phyloP scores from a whole-genome alignment of 2,113 vertebrate species.

The Pluvianellus socialis region DNA sequence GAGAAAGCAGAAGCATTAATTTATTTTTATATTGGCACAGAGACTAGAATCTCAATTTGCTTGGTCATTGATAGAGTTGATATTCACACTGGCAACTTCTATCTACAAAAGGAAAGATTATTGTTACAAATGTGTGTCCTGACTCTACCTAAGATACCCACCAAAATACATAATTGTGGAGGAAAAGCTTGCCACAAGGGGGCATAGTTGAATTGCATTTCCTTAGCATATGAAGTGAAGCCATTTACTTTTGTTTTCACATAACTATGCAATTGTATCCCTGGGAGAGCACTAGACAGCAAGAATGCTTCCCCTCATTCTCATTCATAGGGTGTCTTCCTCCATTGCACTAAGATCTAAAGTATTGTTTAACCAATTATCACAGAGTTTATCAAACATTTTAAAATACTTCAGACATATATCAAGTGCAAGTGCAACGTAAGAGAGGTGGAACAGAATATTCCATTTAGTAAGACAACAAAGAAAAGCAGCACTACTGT shows the following conservation, averaged over 20 bases:
- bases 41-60: background rate
- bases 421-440: background rate
- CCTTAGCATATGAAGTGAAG: background rate
- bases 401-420: background rate
- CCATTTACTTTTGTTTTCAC: slow-evolving; percentile 36
- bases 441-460: background rate
- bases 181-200: slow-evolving; percentile 52
- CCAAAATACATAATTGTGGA: background rate
- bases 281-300: slow-evolving; percentile 39
- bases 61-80: background rate
- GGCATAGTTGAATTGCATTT: slow-evolving; percentile 65
- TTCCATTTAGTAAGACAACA: background rate
- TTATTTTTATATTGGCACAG: background rate
- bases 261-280: slow-evolving; percentile 33
- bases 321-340: slow-evolving; percentile 14
- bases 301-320: slow-evolving; percentile 54
- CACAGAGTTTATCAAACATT: background rate
- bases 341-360: background rate
- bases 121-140: background rate
- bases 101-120: background rate
- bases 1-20: background rate
- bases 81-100: background rate
- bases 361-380: background rate
- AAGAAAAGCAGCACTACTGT: background rate
- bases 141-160: background rate